Conservation (phyloP, 2,888 invertebrate species). For the Girardia tigrina region DNA sequence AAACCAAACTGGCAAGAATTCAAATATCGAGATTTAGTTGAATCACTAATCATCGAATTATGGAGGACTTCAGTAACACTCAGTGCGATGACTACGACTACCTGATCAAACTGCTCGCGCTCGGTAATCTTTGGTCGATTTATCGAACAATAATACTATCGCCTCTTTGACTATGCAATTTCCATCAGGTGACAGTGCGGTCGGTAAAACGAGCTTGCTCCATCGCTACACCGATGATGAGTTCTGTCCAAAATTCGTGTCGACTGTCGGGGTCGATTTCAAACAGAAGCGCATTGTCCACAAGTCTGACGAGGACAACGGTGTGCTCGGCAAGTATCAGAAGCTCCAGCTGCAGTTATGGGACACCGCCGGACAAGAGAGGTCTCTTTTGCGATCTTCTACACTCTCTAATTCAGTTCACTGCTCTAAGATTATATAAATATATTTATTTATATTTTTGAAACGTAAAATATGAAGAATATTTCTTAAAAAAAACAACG, state of each 20-base stretch:
- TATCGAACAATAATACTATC: not conserved
- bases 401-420: too few species aligned
- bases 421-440: too few species aligned
- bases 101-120: not conserved
- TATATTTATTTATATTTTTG: too few species aligned
- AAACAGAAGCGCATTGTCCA: conserved; percentile 69
- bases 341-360: conserved; percentile 49
- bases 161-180: not conserved
- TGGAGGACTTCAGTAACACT: conserved; percentile 6
- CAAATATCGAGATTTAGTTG: not conserved
- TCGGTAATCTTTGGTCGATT: not conserved
- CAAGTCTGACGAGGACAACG: conserved; percentile 25
- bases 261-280: conserved; percentile 86
- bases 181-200: conserved; percentile 63
- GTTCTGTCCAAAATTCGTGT: conserved; percentile 74
- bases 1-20: not conserved
- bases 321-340: conserved; percentile 35
- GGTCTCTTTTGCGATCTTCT: too few species aligned
- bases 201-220: conserved; percentile 80
- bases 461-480: too few species aligned
- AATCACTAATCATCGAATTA: not conserved
- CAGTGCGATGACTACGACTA: conserved; percentile 15
- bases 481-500: too few species aligned
- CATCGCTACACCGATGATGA: conserved; percentile 79
- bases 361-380: conserved; percentile 88